These are phyloP conservation scores for Parapsyche elsis DNA, from an alignment of 1,140 invertebrate genomes.

Conservation along the genomic window DNA sequence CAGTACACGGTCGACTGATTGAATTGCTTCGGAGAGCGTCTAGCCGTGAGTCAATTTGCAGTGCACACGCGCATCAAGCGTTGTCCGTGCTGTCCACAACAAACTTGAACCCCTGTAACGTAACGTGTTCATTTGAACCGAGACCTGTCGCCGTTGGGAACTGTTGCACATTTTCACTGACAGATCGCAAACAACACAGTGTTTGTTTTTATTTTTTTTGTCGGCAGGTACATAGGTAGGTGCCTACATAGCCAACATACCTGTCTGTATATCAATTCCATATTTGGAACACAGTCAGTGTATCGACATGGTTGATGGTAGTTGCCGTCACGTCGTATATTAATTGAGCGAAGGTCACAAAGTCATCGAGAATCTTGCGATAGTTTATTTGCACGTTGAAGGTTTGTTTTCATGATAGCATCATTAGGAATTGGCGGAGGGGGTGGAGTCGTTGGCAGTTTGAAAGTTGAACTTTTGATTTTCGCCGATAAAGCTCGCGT, in stretches of 20 bases:
- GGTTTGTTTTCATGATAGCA: too few relatives aligned
- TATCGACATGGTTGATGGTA: too few relatives aligned
- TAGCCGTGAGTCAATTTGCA: constrained; percentile 38
- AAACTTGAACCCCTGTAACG: not conserved
- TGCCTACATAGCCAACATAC: too few relatives aligned
- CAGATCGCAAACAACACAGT: too few relatives aligned
- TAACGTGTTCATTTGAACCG: not conserved
- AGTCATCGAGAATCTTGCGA: too few relatives aligned
- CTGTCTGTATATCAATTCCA: too few relatives aligned
- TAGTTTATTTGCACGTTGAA: too few relatives aligned
- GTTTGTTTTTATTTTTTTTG: not conserved
- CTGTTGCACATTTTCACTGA: too few relatives aligned
- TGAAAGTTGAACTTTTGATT: not conserved
- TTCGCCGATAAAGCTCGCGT: constrained; percentile 1
- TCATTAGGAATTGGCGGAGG: too few relatives aligned
- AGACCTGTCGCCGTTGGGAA: not conserved
- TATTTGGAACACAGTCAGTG: too few relatives aligned
- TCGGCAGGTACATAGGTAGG: not conserved
- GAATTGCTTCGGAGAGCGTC: constrained; percentile 30
- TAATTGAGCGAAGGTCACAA: too few relatives aligned
- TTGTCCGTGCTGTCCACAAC: constrained; percentile 1
- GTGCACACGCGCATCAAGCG: not conserved
- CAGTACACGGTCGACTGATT: not conserved
- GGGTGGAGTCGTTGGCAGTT: not conserved
- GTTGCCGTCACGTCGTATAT: too few relatives aligned